Base-by-base conservation (phyloP, 2,113 vertebrate genomes). In the Amazona vittata region DNA sequence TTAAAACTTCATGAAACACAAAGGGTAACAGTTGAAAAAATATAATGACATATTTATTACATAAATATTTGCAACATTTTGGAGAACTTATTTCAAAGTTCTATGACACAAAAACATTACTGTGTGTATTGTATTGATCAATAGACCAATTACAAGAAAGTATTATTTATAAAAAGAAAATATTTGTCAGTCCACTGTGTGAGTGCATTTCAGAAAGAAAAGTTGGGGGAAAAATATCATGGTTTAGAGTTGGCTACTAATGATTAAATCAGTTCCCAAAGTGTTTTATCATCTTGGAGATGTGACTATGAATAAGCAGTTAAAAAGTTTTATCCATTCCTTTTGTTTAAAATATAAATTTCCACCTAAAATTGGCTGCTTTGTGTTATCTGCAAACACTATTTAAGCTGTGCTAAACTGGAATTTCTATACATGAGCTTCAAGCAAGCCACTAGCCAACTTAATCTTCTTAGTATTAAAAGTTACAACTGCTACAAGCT, bases 181-280 rank as follows among this genome's bases (percentile, higher is more conserved):
- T 19, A 78, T 43, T 84, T 31, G 41, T 6, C 46, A 22, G 6
- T n/a, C 10, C 15, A 21, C 25, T 52, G 21, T 6, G 19, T 60
- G 35, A 41, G 3, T 37, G 1, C 6, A 67, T 22, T 83, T 43
- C 33, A 59, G n/a, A 67, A 33, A 67, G 15, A 59, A 64, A 76
- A 59, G 7, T 0, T 33, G 4, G 0, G 11, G 5, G 7, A 4
- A 3, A 19, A 62, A 37, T 77, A 55, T 19, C 4, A 31, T n/a
- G 10, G 3, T 31, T 73, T 76, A 79, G 12, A 43, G 5, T 41
- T 64, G 15, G 0, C 75, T 94, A 75, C 20, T 68, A 53, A 55
- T 55, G 25, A 41, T 81, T 63, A 67, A 68, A 88, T 46, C 18
- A 5, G 5, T 68, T 86, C n/a, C 20, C 4, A 49, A 62, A 65